Percentiles rank a stretch among this genome's conserved stretches.
Conservation (phyloP, 1,140 invertebrate species). For the Heliconius melpomene region DNA sequence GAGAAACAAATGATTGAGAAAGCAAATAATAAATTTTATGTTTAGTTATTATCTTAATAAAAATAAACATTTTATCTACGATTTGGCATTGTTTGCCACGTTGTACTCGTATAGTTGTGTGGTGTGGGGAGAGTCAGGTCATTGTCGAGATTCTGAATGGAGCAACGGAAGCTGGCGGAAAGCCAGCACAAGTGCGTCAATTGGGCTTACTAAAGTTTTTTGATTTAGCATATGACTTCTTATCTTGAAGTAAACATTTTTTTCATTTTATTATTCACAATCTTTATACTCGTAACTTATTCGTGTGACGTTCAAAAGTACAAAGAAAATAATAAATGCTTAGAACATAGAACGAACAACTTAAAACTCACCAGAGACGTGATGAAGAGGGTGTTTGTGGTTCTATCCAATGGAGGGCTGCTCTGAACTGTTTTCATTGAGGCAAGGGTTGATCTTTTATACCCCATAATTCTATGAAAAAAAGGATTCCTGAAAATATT, state of each 20-base stretch:
- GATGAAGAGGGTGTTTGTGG: conserved; percentile 39
- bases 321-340: neutral
- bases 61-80: neutral
- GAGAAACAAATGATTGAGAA: neutral
- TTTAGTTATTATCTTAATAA: neutral
- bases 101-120: conserved; percentile 44
- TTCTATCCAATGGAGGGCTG: conserved; percentile 45
- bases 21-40: neutral
- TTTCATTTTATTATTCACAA: neutral
- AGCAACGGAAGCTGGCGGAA: conserved; percentile 62
- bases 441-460: conserved; percentile 57
- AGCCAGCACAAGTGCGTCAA: conserved; percentile 69
- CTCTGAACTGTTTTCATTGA: conserved; percentile 59
- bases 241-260: neutral
- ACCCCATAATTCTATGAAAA: conserved; percentile 45
- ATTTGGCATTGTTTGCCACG: conserved; percentile 19
- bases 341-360: neutral
- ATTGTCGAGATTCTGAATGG: conserved; percentile 75
- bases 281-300: neutral
- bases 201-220: conserved; percentile 50
- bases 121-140: conserved; percentile 62
- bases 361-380: conserved; percentile 56
- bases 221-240: conserved; percentile 17
- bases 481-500: conserved; percentile 22
- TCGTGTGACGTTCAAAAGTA: neutral